Base-by-base conservation (phyloP, 2,113 vertebrate species). In the Erythrolamprus reginae region DNA sequence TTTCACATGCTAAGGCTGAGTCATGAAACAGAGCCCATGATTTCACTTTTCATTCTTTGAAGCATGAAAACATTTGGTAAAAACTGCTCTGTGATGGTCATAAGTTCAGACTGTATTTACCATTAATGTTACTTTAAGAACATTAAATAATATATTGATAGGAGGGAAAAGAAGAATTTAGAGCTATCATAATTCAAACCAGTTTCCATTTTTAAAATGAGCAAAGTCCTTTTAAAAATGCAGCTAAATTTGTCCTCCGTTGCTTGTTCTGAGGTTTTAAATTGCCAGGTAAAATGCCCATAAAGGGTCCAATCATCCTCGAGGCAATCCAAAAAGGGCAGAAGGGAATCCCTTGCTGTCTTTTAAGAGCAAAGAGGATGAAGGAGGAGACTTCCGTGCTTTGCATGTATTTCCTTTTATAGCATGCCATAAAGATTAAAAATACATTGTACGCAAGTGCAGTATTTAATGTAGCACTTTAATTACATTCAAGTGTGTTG, bases 401-500 rank as follows among this genome's bases (percentile, higher is more conserved):
- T 95, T 94, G 94, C 96, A 94, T 97, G 94, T 97, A 97, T 97
- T 97, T 97, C 95, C 96, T 97, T 97, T 97, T 97, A 97, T 96
- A 96, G 96, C 96, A 94, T 93, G 96, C 96, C 96, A 96, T 97
- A 97, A 97, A 97, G 97, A 97, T 97, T 98, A 97, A 97, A 97
- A 97, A 97, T 97, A 97, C 96, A 97, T 97, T 97, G 97, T 97
- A 94, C 94, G 95, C 96, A 97, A 97, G 96, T 95, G 96, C 96
- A 89, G 95, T 96, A 96, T 97, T 97, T 97, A 97, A 94, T 95
- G 96, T 96, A 95, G 96, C 96, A 94, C 96, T 97, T 97, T 97
- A 97, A 97, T 98, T 97, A 97, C 96, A 96, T 97, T 97, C 97
- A 97, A 98, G 97, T 96, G 96, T 97, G 96, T 96, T 96, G 95